phyloP scores from a whole-genome alignment of 2,888 invertebrate species.

The Resseliella maxima region DNA sequence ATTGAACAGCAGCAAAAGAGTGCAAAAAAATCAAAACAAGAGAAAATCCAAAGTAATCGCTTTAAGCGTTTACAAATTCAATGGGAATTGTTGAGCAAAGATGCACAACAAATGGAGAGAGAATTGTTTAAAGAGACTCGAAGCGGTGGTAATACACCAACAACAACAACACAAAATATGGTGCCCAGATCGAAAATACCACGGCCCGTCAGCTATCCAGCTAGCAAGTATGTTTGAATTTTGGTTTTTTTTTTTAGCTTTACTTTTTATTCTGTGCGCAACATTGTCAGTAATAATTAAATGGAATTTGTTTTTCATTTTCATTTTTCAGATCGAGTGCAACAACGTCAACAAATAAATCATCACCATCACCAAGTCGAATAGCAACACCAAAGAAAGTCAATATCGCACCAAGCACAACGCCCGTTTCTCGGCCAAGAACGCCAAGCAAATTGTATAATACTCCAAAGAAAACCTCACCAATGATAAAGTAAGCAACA shows the following conservation, averaged over 20 bases:
- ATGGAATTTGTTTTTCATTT: conserved; percentile 58
- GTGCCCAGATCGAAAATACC: conserved; percentile 66
- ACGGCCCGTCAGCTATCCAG: conserved; percentile 67
- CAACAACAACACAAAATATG: conserved; percentile 63
- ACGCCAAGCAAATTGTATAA: conserved; percentile 65
- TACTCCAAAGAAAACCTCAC: conserved; percentile 66
- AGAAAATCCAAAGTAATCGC: conserved; percentile 67
- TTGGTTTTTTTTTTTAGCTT: conserved; percentile 57
- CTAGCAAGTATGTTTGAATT: conserved; percentile 65
- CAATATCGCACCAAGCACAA: conserved; percentile 59
- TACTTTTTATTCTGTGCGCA: conserved; percentile 57
- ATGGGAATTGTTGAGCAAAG: conserved; percentile 68
- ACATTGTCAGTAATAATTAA: conserved; percentile 58
- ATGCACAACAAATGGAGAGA: conserved; percentile 65
- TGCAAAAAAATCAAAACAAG: conserved; percentile 63
- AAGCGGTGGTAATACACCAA: conserved; percentile 67
- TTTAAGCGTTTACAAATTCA: conserved; percentile 68
- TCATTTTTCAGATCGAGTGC: conserved; percentile 47
- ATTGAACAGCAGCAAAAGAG: conserved; percentile 57
- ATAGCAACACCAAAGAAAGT: conserved; percentile 66
- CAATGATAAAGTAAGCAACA: conserved; percentile 58
- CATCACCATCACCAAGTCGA: conserved; percentile 66
- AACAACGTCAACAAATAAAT: conserved; percentile 61
- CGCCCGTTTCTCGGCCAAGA: conserved; percentile 62
- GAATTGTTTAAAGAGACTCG: conserved; percentile 64